Evolutionary conservation across 2,797 vertebrate genomes (phyloP).

Genomic region (Urosaurus nigricauda): DNA sequence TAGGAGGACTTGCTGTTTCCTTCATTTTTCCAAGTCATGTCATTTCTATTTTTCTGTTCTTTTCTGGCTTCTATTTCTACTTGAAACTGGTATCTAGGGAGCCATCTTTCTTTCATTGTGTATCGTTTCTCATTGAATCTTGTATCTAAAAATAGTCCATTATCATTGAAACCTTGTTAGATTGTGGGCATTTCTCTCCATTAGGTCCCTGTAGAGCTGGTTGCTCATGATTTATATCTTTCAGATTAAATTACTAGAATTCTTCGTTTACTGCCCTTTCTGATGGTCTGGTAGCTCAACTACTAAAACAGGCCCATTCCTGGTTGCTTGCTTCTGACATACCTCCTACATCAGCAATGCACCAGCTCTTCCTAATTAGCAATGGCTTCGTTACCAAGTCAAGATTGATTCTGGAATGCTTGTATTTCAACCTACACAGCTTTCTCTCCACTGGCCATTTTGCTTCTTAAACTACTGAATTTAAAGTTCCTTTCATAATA

Average conservation of each 20-base stretch:
- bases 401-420: conserved; percentile 9
- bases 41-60: conserved; percentile 50
- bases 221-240: conserved; percentile 57
- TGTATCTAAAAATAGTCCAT: conserved; percentile 61
- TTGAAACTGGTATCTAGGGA: conserved; percentile 55
- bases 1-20: conserved; percentile 46
- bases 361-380: conserved; percentile 60
- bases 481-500: not conserved
- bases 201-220: conserved; percentile 51
- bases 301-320: conserved; percentile 43
- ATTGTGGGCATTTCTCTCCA: conserved; percentile 58
- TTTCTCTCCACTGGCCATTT: conserved; percentile 16
- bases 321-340: conserved; percentile 31
- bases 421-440: not conserved
- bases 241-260: conserved; percentile 61
- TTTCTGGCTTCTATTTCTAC: conserved; percentile 52
- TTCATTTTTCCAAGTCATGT: conserved; percentile 54
- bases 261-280: conserved; percentile 47
- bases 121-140: conserved; percentile 62
- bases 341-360: conserved; percentile 8
- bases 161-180: conserved; percentile 59
- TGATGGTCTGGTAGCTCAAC: conserved; percentile 51
- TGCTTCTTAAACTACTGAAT: conserved; percentile 22
- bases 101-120: conserved; percentile 61
- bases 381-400: conserved; percentile 4